These are phyloP conservation scores for Gobionotothen gibberifrons DNA, from an alignment of 2,797 vertebrate genomes.

Conservation along the genomic window DNA sequence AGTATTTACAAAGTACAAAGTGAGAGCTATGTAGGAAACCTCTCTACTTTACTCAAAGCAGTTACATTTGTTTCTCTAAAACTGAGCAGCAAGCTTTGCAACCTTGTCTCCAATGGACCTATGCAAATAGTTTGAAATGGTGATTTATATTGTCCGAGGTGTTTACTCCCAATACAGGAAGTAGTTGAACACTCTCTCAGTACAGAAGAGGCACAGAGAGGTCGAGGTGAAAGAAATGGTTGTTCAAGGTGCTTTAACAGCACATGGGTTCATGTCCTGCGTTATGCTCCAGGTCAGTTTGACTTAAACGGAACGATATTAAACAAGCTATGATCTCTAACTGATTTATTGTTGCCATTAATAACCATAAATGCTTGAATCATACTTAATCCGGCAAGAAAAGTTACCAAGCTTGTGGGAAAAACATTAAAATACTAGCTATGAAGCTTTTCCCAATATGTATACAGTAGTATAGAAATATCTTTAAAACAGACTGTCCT, in stretches of 20 bases:
- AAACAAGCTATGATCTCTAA: not conserved
- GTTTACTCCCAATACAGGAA: conserved; percentile 9
- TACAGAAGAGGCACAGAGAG: not conserved
- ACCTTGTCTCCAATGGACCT: not conserved
- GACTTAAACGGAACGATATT: not conserved
- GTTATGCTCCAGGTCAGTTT: too few species aligned
- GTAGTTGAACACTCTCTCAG: not conserved
- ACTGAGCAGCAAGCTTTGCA: not conserved
- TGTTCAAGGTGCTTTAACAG: too few species aligned
- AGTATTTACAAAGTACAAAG: not conserved
- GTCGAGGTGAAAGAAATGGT: not conserved
- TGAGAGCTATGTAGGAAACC: not conserved
- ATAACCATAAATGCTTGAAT: not conserved
- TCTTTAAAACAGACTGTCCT: not conserved
- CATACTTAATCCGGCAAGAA: not conserved
- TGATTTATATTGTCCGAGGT: conserved; percentile 14
- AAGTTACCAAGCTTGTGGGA: not conserved
- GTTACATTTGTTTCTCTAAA: not conserved
- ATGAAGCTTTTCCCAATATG: not conserved
- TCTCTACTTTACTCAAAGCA: too few species aligned
- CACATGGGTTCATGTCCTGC: too few species aligned
- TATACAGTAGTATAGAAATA: not conserved
- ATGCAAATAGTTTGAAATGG: not conserved
- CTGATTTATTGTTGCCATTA: not conserved
- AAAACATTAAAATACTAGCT: not conserved